These are phyloP conservation scores for Agyllia agylla DNA, from an alignment of 2,888 invertebrate genomes.

Conservation along the genomic window DNA sequence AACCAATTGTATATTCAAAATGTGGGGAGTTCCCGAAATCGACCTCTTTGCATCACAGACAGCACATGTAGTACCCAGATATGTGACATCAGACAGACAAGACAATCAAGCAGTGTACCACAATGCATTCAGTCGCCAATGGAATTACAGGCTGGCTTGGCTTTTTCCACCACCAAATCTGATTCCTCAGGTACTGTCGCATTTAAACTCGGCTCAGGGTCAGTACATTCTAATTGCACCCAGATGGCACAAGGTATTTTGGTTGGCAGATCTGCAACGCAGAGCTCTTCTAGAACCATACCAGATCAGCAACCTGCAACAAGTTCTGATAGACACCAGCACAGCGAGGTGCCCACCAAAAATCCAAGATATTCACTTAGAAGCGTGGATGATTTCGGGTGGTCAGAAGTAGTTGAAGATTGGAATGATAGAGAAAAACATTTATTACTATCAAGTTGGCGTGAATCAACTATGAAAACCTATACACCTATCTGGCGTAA, in stretches of 20 bases:
- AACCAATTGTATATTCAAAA: not conserved
- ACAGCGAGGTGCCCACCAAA: slow-evolving; percentile 60
- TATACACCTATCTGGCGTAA: slow-evolving; percentile 56
- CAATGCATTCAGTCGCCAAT: slow-evolving; percentile 54
- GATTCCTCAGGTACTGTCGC: slow-evolving; percentile 29
- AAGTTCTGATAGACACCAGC: slow-evolving; percentile 41
- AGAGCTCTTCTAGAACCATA: slow-evolving; percentile 33
- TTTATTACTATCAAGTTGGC: slow-evolving; percentile 41
- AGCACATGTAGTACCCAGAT: slow-evolving; percentile 25
- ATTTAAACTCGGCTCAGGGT: slow-evolving; percentile 69
- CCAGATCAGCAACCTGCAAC: slow-evolving; percentile 25
- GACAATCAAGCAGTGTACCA: slow-evolving; percentile 48
- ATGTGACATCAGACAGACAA: slow-evolving; percentile 43
- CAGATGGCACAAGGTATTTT: slow-evolving; percentile 77
- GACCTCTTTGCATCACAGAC: not conserved
- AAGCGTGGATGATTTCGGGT: slow-evolving; percentile 79
- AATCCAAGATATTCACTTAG: slow-evolving; percentile 71
- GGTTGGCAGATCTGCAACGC: slow-evolving; percentile 64
- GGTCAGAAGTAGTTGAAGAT: slow-evolving; percentile 58
- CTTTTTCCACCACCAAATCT: slow-evolving; percentile 19
- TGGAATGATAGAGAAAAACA: slow-evolving; percentile 59
- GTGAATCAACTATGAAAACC: slow-evolving; percentile 43
- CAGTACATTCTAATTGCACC: slow-evolving; percentile 77
- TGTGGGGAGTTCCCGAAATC: not conserved
- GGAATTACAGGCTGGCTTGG: slow-evolving; percentile 21